Evolutionary conservation across 1,140 invertebrate species (phyloP), one percentile per base, ranked within the genome.

Genomic region (Reticulitermes speratus): DNA sequence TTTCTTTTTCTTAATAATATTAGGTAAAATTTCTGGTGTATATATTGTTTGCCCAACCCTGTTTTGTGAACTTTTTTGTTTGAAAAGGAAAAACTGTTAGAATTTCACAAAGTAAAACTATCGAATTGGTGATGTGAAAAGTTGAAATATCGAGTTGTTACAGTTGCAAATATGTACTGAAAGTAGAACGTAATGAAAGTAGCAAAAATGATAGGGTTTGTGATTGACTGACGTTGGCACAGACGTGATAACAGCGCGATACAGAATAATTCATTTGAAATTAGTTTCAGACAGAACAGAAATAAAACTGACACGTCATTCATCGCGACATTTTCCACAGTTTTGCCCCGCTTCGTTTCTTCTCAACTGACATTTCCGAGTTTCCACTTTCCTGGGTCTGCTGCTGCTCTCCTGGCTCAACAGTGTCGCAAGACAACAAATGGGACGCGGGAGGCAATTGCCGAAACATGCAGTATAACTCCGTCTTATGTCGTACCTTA

Each of bases 301-400:
- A 75, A 75, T 75, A 75, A 75, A 75, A 75, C 25, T 30, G 65
- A 75, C n/a, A 75, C 65, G 65, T 75, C 65, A 75, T 75, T 75
- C 65, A 30, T 7, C 2, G 65, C 65, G 65, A 75, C 65, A 75
- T 75, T 75, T 75, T 75, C 65, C 65, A 75, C 65, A 75, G 65
- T 75, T 75, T 30, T 75, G 65, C 19, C 16, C 19, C 65, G 65
- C 65, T 14, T 75, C 65, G 65, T 30, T 75, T 75, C 65, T 75
- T 75, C 65, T 25, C 65, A 75, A 75, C 25, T 75, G 65, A 75
- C 65, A 75, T 75, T 75, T 75, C 65, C 65, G 65, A 75, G 65
- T 75, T 75, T 75, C 65, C 25, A 75, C 8, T 9, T n/a, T 75
- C 14, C 65, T 75, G 25, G 65, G 65, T 30, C 65, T 2, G 25